Conservation (phyloP, 2,797 vertebrate species). For the Chloroceryle amazona region DNA sequence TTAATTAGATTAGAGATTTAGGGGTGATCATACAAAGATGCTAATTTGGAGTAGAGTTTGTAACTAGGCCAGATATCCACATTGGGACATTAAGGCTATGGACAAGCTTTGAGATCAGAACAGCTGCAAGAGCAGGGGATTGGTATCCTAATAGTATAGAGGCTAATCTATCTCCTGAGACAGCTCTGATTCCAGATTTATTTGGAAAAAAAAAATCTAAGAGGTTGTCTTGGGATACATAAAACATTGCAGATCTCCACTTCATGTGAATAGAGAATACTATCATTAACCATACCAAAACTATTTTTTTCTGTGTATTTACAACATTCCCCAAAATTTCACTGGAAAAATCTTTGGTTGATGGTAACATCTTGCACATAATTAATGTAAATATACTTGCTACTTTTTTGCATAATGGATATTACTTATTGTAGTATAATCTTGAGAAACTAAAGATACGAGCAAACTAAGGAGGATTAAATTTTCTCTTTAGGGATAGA, state of each 20-base stretch:
- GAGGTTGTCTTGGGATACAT: background rate
- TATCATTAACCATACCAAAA: background rate
- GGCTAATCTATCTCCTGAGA: background rate
- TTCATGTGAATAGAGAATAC: background rate
- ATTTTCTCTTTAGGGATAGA: background rate
- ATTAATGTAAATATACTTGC: background rate
- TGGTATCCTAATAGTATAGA: background rate
- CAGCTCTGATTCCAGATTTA: background rate
- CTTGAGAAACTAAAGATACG: background rate
- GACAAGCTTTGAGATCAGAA: slow-evolving; percentile 39
- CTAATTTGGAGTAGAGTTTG: slow-evolving; percentile 53
- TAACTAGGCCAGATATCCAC: slow-evolving; percentile 70
- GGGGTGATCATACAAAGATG: background rate
- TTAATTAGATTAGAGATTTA: slow-evolving; percentile 74
- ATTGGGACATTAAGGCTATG: slow-evolving; percentile 1
- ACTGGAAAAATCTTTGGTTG: background rate
- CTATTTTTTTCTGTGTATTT: background rate
- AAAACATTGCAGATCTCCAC: background rate
- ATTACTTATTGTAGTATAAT: background rate
- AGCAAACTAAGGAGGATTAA: background rate
- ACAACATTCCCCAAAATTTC: background rate
- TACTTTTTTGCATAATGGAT: background rate
- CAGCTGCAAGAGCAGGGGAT: background rate
- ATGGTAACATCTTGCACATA: background rate
- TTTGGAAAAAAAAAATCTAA: background rate